These are phyloP conservation scores for Salvelinus alpinus DNA, from an alignment of 2,113 vertebrate genomes.

Conservation along the genomic window DNA sequence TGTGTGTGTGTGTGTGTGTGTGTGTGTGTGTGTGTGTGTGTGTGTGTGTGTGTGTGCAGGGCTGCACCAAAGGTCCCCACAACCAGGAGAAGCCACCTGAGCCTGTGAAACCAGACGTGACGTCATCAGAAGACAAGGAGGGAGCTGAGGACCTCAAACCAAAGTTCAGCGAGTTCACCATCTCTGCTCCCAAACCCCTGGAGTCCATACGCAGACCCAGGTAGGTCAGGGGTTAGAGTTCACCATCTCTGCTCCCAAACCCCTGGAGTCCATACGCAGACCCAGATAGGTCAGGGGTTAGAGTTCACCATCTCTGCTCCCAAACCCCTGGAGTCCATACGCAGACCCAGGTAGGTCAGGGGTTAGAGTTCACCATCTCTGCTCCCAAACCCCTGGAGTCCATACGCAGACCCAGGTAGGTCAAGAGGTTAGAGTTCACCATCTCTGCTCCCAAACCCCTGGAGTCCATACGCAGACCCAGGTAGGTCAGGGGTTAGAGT, in stretches of 20 bases:
- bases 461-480: background rate
- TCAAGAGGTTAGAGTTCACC: background rate
- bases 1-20: too few species aligned
- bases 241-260: too few species aligned
- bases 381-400: too few species aligned
- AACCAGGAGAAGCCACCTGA: slow-evolving; percentile 93
- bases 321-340: slow-evolving; percentile 88
- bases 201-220: too few species aligned
- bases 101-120: slow-evolving; percentile 92
- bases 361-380: too few species aligned
- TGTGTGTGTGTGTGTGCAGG: too few species aligned
- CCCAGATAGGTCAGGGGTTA: slow-evolving; percentile 80
- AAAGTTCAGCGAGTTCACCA: slow-evolving; percentile 89
- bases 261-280: slow-evolving; percentile 86
- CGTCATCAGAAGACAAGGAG: slow-evolving; percentile 83
- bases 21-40: too few species aligned
- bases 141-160: slow-evolving; percentile 82
- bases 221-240: too few species aligned
- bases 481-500: too few species aligned
- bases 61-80: slow-evolving; percentile 94
- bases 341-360: slow-evolving; percentile 80
- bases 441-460: slow-evolving; percentile 91
- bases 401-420: too few species aligned
- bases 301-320: slow-evolving; percentile 79
- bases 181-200: too few species aligned